Conservation (phyloP, 1,140 invertebrate genomes). For the Saxidomus purpurata region DNA sequence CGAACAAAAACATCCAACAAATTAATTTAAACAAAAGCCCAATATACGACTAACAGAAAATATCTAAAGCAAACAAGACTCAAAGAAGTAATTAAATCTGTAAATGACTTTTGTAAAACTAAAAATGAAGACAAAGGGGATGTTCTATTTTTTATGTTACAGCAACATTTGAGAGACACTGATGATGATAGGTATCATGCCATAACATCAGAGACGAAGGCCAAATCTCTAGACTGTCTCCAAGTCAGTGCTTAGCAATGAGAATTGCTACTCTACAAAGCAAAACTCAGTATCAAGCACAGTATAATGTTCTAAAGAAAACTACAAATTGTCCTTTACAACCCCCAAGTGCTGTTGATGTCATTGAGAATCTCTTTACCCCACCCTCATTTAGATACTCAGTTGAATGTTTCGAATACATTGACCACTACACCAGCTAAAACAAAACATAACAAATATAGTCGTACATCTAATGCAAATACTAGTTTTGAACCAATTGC, state of each 20-base stretch:
- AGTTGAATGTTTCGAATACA: no score
- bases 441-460: no score
- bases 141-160: neutral
- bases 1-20: neutral
- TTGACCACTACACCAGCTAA: no score
- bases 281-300: neutral
- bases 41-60: neutral
- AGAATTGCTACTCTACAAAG: neutral
- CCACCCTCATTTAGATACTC: neutral
- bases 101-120: neutral
- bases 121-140: neutral
- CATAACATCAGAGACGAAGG: neutral
- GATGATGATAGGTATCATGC: neutral
- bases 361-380: neutral
- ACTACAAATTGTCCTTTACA: neutral
- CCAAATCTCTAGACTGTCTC: neutral
- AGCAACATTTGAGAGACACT: neutral
- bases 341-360: neutral
- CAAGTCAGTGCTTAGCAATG: neutral
- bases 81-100: neutral
- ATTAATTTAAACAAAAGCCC: neutral
- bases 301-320: neutral
- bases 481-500: neutral
- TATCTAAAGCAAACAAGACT: neutral
- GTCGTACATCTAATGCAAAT: no score